Evolutionary conservation across 2,797 vertebrate species (phyloP).

Genomic region (Coluber constrictor): DNA sequence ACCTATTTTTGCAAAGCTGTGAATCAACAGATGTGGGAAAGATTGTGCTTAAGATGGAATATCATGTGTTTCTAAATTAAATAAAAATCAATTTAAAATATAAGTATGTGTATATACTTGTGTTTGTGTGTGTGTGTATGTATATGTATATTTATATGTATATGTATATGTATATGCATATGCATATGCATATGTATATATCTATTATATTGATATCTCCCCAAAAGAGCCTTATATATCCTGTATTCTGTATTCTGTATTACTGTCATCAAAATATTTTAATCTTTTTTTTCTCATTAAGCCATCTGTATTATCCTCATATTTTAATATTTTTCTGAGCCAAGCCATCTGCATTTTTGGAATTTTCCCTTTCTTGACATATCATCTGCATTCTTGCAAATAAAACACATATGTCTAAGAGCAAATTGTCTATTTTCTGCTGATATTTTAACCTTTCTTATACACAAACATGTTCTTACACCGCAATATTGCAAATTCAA

Average conservation of each 20-base stretch:
- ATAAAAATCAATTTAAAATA: slow-evolving; percentile 64
- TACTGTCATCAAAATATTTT: not conserved
- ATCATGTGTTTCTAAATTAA: slow-evolving; percentile 58
- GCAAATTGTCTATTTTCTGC: not conserved
- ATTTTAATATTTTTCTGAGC: not conserved
- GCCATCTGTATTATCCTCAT: slow-evolving; percentile 5
- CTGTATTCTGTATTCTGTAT: not conserved
- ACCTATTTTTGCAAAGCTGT: slow-evolving; percentile 45
- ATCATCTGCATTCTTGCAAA: not conserved
- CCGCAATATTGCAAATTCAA: not conserved
- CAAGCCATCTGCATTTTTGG: slow-evolving; percentile 2
- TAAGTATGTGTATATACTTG: slow-evolving; percentile 20
- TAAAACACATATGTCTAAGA: slow-evolving; percentile 1
- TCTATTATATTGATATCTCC: not conserved
- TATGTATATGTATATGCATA: too few species aligned
- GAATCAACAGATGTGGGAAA: slow-evolving; percentile 41
- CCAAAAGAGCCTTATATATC: not conserved
- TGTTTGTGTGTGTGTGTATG: not conserved
- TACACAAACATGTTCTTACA: not conserved
- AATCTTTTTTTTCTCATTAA: not conserved
- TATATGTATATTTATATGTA: not conserved
- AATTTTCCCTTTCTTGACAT: not conserved
- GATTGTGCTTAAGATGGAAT: slow-evolving; percentile 54
- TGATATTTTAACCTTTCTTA: not conserved
- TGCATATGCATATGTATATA: not conserved